These are phyloP conservation scores for Physella acuta DNA, from an alignment of 1,140 invertebrate species.

Conservation along the genomic window DNA sequence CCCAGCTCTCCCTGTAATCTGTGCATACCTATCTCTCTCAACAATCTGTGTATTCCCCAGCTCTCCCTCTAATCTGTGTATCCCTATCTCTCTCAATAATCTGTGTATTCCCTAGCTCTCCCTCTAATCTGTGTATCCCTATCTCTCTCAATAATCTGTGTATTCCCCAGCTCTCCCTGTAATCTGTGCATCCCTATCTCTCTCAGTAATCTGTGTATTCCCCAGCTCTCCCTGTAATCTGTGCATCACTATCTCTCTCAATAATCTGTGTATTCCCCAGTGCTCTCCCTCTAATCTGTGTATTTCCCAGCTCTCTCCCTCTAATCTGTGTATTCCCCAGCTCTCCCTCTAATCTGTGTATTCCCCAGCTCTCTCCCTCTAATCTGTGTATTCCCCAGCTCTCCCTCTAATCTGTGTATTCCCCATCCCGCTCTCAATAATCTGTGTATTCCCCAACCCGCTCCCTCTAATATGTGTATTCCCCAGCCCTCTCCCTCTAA, in stretches of 20 bases:
- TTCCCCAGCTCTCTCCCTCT: slow-evolving; percentile 1
- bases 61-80: too few relatives aligned
- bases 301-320: slow-evolving; percentile 2
- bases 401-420: slow-evolving; percentile 19
- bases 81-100: too few relatives aligned
- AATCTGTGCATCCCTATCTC: slow-evolving; percentile 14
- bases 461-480: too few relatives aligned
- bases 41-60: too few relatives aligned
- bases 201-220: slow-evolving; percentile 13
- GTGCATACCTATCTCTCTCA: too few relatives aligned
- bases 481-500: too few relatives aligned
- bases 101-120: too few relatives aligned
- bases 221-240: slow-evolving; percentile 8
- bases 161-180: slow-evolving; percentile 5
- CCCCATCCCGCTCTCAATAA: too few relatives aligned
- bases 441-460: too few relatives aligned
- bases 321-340: neutral
- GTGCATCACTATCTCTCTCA: slow-evolving; percentile 15
- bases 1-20: too few relatives aligned
- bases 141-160: slow-evolving; percentile 2
- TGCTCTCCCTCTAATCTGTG: slow-evolving; percentile 16
- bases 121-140: slow-evolving; percentile 11
- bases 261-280: slow-evolving; percentile 7
- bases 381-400: neutral
- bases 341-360: slow-evolving; percentile 11